phyloP scores from a whole-genome alignment of 2,888 invertebrate species.

The Encarsia formosa region DNA sequence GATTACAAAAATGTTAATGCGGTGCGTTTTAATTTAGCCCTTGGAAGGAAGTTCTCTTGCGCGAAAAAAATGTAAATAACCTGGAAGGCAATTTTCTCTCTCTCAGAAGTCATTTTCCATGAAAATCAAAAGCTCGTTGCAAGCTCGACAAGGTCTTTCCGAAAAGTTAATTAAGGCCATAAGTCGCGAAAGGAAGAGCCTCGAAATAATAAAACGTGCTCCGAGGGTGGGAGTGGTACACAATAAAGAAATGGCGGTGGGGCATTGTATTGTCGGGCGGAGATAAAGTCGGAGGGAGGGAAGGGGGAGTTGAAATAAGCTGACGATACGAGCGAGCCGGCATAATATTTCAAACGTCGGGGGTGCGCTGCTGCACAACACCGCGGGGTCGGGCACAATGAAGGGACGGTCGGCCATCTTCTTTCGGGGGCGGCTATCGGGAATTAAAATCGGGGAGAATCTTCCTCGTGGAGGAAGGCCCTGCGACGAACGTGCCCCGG shows the following conservation, averaged over 20 bases:
- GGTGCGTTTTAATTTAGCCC: too few species aligned
- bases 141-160: background rate
- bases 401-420: background rate
- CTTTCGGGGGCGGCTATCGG: too few species aligned
- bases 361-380: too few species aligned
- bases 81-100: background rate
- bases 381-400: too few species aligned
- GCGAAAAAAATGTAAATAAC: background rate
- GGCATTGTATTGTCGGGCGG: background rate
- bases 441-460: too few species aligned
- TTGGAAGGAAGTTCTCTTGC: too few species aligned
- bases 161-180: conserved; percentile 17
- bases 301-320: conserved; percentile 20
- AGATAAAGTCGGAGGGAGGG: conserved; percentile 11
- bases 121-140: too few species aligned
- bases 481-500: too few species aligned
- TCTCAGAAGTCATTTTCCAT: background rate
- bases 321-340: conserved; percentile 36
- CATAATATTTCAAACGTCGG: conserved; percentile 49
- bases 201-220: too few species aligned
- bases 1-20: too few species aligned
- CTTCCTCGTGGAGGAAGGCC: too few species aligned
- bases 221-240: background rate
- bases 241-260: conserved; percentile 21
- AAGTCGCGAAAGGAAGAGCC: conserved; percentile 13